Conservation (phyloP, 2,888 invertebrate genomes). For the Diaprepes abbreviatus region DNA sequence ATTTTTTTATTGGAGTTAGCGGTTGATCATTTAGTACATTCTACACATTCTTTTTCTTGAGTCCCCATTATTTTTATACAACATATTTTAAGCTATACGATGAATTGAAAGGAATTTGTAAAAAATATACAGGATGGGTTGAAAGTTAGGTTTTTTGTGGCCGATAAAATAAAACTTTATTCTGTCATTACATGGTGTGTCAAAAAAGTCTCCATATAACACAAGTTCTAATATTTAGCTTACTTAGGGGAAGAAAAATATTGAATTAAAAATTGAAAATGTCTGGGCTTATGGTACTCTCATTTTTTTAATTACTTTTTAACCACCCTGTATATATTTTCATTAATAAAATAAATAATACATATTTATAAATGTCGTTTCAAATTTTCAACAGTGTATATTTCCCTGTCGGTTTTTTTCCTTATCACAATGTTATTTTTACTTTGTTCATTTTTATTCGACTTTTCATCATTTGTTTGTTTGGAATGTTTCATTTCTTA, state of each 20-base stretch:
- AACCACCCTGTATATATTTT: neutral
- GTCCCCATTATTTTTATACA: neutral
- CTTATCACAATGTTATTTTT: constrained; percentile 23
- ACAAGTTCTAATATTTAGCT: no score
- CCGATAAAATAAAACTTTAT: no score
- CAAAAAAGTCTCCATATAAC: no score
- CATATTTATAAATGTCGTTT: neutral
- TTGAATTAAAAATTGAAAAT: no score
- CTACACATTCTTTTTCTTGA: constrained; percentile 4
- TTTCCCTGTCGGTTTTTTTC: constrained; percentile 13
- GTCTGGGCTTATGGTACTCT: no score
- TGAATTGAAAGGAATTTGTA: no score
- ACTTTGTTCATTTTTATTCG: constrained; percentile 37
- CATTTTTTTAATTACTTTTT: no score
- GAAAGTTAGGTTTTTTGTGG: no score
- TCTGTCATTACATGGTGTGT: no score
- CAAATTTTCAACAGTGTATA: neutral
- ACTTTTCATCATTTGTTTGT: constrained; percentile 6
- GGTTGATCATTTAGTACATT: neutral
- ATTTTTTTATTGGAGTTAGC: neutral
- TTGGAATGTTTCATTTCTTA: constrained; percentile 15
- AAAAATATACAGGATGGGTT: no score
- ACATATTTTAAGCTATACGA: no score
- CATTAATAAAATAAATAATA: neutral
- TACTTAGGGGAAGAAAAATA: no score